Percentiles rank a stretch among this genome's conserved stretches.
Conservation (phyloP, 2,797 vertebrate species). For the Pempheris klunzingeri region DNA sequence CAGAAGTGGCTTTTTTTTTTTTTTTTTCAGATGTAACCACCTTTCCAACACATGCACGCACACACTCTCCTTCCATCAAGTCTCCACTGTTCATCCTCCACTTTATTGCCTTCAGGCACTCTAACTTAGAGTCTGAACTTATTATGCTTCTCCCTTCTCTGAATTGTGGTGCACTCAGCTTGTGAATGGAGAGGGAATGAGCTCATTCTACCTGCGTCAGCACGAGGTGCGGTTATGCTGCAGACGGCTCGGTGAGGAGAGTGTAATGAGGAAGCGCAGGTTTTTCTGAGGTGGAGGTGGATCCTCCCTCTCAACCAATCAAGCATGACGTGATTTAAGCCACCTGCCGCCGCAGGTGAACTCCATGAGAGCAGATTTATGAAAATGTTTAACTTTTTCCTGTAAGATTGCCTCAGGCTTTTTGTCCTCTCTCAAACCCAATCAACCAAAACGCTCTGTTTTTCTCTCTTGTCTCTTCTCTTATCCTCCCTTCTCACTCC, state of each 20-base stretch:
- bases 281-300: slow-evolving; percentile 35
- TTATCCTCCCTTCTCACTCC: slow-evolving; percentile 15
- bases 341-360: slow-evolving; percentile 51
- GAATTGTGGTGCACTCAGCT: slow-evolving; percentile 72
- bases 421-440: slow-evolving; percentile 67
- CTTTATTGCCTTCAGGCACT: slow-evolving; percentile 73
- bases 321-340: slow-evolving; percentile 61
- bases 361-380: slow-evolving; percentile 61
- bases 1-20: slow-evolving; percentile 1
- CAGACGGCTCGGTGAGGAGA: slow-evolving; percentile 52
- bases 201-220: slow-evolving; percentile 74
- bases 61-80: slow-evolving; percentile 58
- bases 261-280: slow-evolving; percentile 71
- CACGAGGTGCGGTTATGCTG: slow-evolving; percentile 52
- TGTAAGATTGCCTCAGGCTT: slow-evolving; percentile 56
- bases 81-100: slow-evolving; percentile 68
- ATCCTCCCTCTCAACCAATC: slow-evolving; percentile 61
- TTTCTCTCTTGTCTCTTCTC: slow-evolving; percentile 48
- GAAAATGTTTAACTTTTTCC: slow-evolving; percentile 70
- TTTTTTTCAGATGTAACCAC: slow-evolving; percentile 24
- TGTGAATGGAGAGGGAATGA: slow-evolving; percentile 69
- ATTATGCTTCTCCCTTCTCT: slow-evolving; percentile 69
- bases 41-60: slow-evolving; percentile 44
- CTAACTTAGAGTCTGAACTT: slow-evolving; percentile 75
- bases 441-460: slow-evolving; percentile 60